Base-by-base conservation (phyloP, 2,113 vertebrate genomes). In the Chaetodon trifascialis region DNA sequence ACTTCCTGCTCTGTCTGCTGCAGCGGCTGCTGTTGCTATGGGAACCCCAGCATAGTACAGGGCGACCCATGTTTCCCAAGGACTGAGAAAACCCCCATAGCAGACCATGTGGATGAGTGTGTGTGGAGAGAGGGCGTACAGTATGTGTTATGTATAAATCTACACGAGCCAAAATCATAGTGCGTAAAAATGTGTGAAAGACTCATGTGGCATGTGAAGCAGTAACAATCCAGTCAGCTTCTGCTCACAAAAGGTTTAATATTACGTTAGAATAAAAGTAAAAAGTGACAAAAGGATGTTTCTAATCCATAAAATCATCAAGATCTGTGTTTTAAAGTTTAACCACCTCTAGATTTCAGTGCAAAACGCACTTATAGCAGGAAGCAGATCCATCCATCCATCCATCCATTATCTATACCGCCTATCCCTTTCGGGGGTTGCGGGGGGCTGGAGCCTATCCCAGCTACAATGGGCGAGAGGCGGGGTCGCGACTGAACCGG, bases 11-110 rank as follows among this genome's bases (percentile, higher is more conserved):
- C 92, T 93, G 93, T 91, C 92, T 92, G 89, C 94, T 92, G 89
- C 90, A 90, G 86, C 84, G 85, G 92, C 79, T 93, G 94, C 93
- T 94, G 95, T 96, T 96, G 93, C 95, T 94, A 95, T 95, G 90
- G 94, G 90, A 96, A 97, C 95, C 93, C 68, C 91, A 92, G 89
- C 90, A 88, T 94, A 93, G 94, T 93, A 91, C 80, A 90, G 87
- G 88, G 88, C 86, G 91, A 94, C 92, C 94, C 91, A 88, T 84
- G 89, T 94, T 94, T 93, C 82, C 73, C 80, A 62, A 88, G 81
- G 78, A 89, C 81, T 82, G 91, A 93, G 89, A 89, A 91, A 90
- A 84, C 65, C 88, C 89, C 81, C 68, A 63, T 59, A 49, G 76
- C 59, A 85, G 74, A 76, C 67, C 83, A 82, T 83, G 89, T 88